phyloP scores from a whole-genome alignment of 2,797 vertebrate genomes.

The Premnoplex brunnescens region DNA sequence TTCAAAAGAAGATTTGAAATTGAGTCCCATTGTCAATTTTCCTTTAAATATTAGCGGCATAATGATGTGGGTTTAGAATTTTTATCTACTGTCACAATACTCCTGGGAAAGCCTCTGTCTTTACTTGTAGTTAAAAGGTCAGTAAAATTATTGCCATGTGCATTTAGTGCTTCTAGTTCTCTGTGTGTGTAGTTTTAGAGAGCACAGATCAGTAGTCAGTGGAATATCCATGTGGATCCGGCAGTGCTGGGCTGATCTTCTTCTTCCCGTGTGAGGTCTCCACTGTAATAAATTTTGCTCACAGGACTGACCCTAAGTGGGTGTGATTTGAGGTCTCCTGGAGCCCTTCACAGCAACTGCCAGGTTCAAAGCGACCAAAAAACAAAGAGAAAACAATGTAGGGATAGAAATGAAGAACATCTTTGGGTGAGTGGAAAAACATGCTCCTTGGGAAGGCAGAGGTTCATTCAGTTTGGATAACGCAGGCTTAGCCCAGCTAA shows the following conservation, averaged over 20 bases:
- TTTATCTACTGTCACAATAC: neutral
- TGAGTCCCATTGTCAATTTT: neutral
- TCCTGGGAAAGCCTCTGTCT: neutral
- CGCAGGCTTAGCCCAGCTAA: neutral
- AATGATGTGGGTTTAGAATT: neutral
- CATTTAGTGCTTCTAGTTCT: neutral
- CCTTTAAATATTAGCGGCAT: neutral
- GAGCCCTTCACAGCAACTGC: neutral
- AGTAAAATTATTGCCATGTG: neutral
- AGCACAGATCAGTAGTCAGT: neutral
- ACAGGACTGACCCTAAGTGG: neutral
- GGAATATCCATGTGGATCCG: neutral
- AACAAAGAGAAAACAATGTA: neutral
- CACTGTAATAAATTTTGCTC: neutral
- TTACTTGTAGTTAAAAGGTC: neutral
- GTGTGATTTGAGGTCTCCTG: neutral
- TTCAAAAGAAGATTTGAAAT: slow-evolving; percentile 20
- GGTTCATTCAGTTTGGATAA: neutral
- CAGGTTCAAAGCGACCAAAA: neutral
- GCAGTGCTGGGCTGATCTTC: neutral
- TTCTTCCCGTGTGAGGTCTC: neutral
- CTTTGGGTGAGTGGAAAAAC: neutral
- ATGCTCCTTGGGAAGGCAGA: neutral
- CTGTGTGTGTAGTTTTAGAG: neutral
- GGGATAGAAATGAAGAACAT: neutral